phyloP scores from a whole-genome alignment of 1,140 invertebrate species.

The Saccostrea glomerata region DNA sequence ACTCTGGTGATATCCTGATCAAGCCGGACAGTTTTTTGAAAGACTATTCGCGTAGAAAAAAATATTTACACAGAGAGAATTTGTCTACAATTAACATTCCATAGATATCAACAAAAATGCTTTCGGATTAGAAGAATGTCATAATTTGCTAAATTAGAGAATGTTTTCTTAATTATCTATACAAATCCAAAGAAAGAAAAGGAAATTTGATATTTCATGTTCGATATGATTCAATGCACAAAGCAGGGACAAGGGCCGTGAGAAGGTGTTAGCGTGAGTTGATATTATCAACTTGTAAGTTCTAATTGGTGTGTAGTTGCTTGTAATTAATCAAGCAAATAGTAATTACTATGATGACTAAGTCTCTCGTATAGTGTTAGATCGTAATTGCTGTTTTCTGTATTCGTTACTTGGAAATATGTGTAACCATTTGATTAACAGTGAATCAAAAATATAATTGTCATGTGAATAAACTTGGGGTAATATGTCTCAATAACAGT shows the following conservation, averaged over 20 bases:
- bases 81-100: background rate
- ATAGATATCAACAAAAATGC: background rate
- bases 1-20: no score
- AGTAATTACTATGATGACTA: no score
- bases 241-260: background rate
- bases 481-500: no score
- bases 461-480: no score
- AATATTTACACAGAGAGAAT: background rate
- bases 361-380: no score
- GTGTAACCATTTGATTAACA: background rate
- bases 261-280: background rate
- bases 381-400: background rate
- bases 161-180: background rate
- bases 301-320: background rate
- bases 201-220: constrained; percentile 9
- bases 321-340: no score
- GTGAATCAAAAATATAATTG: no score
- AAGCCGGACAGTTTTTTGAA: no score
- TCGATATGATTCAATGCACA: background rate
- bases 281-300: constrained; percentile 1
- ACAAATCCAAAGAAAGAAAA: background rate
- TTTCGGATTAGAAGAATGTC: background rate
- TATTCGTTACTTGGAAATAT: background rate
- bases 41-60: background rate
- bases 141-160: background rate